Evolutionary conservation across 2,113 vertebrate genomes (phyloP).

Genomic region (Gracilinanus agilis): DNA sequence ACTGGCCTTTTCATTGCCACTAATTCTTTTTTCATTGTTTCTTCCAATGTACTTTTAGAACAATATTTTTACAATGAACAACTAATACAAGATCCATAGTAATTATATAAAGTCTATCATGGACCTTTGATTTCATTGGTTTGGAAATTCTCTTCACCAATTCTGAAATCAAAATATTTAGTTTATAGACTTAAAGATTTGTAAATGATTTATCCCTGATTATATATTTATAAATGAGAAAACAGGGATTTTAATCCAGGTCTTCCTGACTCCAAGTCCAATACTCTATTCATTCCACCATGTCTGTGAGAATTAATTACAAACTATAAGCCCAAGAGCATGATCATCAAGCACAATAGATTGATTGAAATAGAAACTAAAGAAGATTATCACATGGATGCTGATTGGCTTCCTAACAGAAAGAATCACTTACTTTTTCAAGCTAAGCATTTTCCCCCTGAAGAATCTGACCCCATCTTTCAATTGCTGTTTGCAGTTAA

Average conservation of each 20-base stretch:
- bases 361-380: constrained; percentile 14
- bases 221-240: neutral
- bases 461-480: constrained; percentile 64
- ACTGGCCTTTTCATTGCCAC: neutral
- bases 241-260: neutral
- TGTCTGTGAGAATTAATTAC: neutral
- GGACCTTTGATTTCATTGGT: neutral
- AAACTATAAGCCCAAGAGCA: constrained; percentile 38
- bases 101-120: neutral
- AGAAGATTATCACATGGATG: neutral
- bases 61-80: neutral
- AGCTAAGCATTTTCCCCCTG: constrained; percentile 29
- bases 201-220: neutral
- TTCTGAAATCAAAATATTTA: neutral
- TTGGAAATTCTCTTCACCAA: neutral
- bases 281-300: neutral
- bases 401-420: neutral
- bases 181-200: neutral
- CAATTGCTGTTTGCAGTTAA: constrained; percentile 70
- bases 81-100: constrained; percentile 23
- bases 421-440: constrained; percentile 25
- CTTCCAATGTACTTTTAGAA: constrained; percentile 23
- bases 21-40: constrained; percentile 9
- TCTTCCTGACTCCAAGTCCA: neutral
- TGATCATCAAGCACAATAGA: neutral